Evolutionary conservation across 2,888 invertebrate species (phyloP).

Genomic region (Polydesmus complanatus): DNA sequence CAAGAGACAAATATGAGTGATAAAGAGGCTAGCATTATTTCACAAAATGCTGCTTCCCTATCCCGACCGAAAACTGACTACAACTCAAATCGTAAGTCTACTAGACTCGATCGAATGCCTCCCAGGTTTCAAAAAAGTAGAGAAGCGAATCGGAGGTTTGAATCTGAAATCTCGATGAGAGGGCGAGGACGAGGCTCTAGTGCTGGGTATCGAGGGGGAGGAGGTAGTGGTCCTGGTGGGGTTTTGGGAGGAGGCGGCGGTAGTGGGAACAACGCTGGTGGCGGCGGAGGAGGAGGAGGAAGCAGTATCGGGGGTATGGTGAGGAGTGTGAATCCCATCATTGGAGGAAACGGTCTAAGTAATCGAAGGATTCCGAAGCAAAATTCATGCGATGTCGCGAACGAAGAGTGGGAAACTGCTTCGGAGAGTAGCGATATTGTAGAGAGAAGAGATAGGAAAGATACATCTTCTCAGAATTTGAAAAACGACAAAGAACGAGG

Average conservation of each 20-base stretch:
- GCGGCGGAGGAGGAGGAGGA: too few species aligned
- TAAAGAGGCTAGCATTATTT: background rate
- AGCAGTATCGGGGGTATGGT: background rate
- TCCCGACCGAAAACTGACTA: background rate
- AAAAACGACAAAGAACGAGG: slow-evolving; percentile 17
- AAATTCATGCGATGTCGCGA: slow-evolving; percentile 18
- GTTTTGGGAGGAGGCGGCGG: slow-evolving; percentile 10
- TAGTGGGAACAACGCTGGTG: too few species aligned
- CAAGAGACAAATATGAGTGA: background rate
- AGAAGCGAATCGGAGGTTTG: slow-evolving; percentile 25
- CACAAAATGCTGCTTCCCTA: background rate
- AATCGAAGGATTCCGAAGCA: slow-evolving; percentile 9
- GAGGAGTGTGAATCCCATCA: background rate
- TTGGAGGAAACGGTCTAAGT: too few species aligned
- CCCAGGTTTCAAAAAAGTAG: slow-evolving; percentile 21
- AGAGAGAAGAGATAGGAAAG: slow-evolving; percentile 22
- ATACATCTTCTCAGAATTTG: slow-evolving; percentile 3
- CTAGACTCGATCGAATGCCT: slow-evolving; percentile 21
- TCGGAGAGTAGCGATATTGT: slow-evolving; percentile 58
- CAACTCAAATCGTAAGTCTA: slow-evolving; percentile 10
- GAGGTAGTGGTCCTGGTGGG: slow-evolving; percentile 13
- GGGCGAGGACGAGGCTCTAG: slow-evolving; percentile 17
- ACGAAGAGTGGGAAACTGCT: slow-evolving; percentile 55
- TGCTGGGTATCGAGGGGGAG: slow-evolving; percentile 22
- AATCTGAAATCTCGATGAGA: slow-evolving; percentile 28